Base-by-base conservation (phyloP, 2,888 invertebrate genomes). In the Galeruca laticollis region DNA sequence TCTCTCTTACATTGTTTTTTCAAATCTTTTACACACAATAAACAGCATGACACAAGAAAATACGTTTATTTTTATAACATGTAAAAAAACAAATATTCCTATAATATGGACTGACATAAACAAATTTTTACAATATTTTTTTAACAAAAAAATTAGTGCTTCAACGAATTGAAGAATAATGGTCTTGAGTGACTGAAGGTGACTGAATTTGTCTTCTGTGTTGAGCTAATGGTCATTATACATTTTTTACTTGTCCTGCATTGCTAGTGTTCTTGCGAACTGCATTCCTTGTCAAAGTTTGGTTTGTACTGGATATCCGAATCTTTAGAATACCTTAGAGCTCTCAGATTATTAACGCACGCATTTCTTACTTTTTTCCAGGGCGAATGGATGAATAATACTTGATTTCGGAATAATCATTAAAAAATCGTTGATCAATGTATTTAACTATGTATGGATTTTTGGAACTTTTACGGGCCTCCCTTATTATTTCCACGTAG, bases 31-130 rank as follows among this genome's bases (percentile, higher is more conserved):
- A 20, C 40, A 59, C 59, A 37, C 60, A 60, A 56, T 33, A 60
- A 60, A 60, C 60, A 60, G n/a, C 60, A 60, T 60, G 60, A 60
- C 60, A 20, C 40, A 33, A 60, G 60, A 60, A 37, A 60, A 60
- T 11, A 60, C 60, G 60, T 60, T 60, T 60, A 60, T 33, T 60
- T 20, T 60, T 60, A 60, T 37, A 60, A 37, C 37, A 60, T 31
- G 31, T n/a, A 60, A 60, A 60, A 15, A 60, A 35, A 60, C 40
- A 37, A 37, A 11, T 37, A 37, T 37, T 37, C 11, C 10, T 37
- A 37, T 37, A 37, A 37, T 37, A 37, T 37, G 37, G 11, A 37
- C 37, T 37, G 37, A 11, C 5, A 37, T 37, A 37, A 37, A 60
- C 31, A 60, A 60, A 6, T 60, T 20, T 37, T 60, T 37, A 8